These are phyloP conservation scores for Zosterops pallidus DNA, from an alignment of 2,113 vertebrate species.

Conservation along the genomic window DNA sequence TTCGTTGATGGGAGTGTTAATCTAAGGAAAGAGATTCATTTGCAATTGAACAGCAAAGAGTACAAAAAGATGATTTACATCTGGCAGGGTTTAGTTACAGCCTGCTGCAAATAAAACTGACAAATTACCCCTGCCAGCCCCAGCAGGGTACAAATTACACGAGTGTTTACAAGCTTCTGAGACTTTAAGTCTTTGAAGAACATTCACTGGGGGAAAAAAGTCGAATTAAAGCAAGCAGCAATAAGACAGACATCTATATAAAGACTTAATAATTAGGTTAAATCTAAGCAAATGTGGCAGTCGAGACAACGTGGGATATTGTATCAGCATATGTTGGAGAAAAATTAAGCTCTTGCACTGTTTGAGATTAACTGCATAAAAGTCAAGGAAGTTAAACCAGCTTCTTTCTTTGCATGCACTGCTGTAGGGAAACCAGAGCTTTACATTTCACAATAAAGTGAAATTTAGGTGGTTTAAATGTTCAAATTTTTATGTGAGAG, in stretches of 20 bases:
- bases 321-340: neutral
- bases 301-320: neutral
- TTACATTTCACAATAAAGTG: neutral
- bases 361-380: neutral
- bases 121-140: neutral
- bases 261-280: neutral
- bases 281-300: neutral
- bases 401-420: neutral
- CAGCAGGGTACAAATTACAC: neutral
- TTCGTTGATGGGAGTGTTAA: neutral
- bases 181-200: neutral
- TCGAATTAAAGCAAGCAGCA: neutral
- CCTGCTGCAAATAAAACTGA: conserved; percentile 12
- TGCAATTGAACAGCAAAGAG: neutral
- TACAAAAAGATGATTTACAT: neutral
- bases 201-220: neutral
- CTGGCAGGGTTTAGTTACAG: neutral
- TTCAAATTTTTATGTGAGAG: neutral
- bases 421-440: neutral
- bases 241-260: neutral
- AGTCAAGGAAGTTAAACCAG: neutral
- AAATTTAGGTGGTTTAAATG: neutral
- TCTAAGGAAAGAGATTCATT: neutral
- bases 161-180: neutral
- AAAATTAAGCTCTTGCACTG: neutral